Evolutionary conservation across 2,888 invertebrate species (phyloP).

Genomic region (Chloromyia formosa): DNA sequence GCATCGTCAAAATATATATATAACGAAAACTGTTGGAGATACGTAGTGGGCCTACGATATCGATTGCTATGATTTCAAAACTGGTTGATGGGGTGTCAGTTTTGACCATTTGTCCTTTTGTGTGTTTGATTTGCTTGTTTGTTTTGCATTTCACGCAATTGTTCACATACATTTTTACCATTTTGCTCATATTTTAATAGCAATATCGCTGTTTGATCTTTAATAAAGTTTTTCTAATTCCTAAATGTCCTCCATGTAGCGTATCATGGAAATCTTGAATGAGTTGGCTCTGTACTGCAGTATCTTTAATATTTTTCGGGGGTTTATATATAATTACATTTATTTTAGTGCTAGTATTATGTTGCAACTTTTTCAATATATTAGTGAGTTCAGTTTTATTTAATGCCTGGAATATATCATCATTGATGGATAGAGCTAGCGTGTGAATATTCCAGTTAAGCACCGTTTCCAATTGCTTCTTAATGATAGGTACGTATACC

Average conservation of each 20-base stretch:
- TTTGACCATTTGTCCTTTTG: constrained; percentile 7
- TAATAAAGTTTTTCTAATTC: constrained; percentile 15
- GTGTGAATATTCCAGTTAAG: constrained; percentile 7
- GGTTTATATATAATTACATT: constrained; percentile 21
- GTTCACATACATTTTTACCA: constrained; percentile 22
- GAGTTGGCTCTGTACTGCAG: not conserved
- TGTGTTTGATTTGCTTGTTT: constrained; percentile 22
- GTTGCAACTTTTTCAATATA: constrained; percentile 20
- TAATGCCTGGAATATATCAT: not conserved
- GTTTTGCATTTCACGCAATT: constrained; percentile 5
- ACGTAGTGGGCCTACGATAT: not conserved
- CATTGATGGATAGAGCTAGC: not conserved
- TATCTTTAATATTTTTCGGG: constrained; percentile 6
- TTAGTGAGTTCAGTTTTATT: not conserved
- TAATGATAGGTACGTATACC: constrained; percentile 1
- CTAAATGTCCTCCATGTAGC: constrained; percentile 30
- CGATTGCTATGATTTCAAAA: not conserved
- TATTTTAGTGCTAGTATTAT: not conserved
- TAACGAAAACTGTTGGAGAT: not conserved
- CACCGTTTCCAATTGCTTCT: not conserved
- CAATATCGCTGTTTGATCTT: constrained; percentile 28
- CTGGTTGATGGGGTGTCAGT: constrained; percentile 9
- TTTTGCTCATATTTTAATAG: constrained; percentile 26
- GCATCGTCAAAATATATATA: not conserved
- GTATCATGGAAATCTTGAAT: constrained; percentile 33